Conservation (phyloP, 2,113 vertebrate species). For the Elanoides forficatus region DNA sequence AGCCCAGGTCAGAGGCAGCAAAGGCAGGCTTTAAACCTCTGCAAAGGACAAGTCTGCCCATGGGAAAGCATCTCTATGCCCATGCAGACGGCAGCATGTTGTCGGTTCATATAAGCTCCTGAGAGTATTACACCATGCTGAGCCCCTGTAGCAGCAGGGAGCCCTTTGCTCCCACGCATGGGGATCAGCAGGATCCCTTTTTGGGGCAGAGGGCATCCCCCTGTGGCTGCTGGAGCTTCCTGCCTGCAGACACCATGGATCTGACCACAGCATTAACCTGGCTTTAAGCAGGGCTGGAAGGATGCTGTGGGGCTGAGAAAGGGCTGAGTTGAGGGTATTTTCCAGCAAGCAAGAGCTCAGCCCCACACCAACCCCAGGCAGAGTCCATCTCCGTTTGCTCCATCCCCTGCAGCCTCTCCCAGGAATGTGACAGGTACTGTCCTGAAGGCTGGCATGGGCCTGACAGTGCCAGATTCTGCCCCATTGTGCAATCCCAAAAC, state of each 20-base stretch:
- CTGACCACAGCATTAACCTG: not conserved
- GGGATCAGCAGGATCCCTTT: not conserved
- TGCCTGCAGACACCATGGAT: not conserved
- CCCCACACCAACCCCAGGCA: not conserved
- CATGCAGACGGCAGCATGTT: rapidly evolving
- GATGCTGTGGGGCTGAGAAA: not conserved
- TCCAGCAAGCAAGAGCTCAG: not conserved
- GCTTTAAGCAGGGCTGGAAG: not conserved
- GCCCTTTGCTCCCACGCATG: not conserved
- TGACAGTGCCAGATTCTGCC: not conserved
- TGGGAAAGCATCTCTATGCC: not conserved
- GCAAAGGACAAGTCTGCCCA: not conserved
- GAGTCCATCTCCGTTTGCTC: not conserved
- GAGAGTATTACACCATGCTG: not conserved
- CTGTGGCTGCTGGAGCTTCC: not conserved
- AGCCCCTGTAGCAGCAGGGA: not conserved
- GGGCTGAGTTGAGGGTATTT: not conserved
- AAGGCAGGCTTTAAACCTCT: not conserved
- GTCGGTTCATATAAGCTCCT: rapidly evolving
- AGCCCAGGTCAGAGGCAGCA: not conserved
- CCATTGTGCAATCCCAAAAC: not conserved
- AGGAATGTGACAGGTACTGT: not conserved
- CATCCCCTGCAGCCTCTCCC: not conserved
- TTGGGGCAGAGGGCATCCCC: not conserved
- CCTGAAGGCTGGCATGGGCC: not conserved